Conservation (phyloP, 2,797 vertebrate genomes). For the Australoheros facetus region DNA sequence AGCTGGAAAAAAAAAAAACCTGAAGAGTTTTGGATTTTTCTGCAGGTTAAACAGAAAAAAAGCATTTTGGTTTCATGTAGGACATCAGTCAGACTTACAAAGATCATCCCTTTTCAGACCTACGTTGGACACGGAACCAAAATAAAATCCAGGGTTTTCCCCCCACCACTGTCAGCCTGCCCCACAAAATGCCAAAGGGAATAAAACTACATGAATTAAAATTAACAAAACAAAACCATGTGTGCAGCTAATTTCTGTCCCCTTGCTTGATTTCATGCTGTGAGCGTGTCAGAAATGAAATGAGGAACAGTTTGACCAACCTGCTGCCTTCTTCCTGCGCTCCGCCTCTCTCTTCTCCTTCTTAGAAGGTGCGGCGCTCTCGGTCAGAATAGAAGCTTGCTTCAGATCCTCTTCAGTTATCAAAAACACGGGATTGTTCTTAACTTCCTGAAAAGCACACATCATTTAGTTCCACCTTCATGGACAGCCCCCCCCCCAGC, state of each 20-base stretch:
- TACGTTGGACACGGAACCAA: background rate
- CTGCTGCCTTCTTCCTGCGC: constrained; percentile 89
- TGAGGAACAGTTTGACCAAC: constrained; percentile 62
- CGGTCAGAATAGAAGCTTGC: constrained; percentile 77
- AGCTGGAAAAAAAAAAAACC: background rate
- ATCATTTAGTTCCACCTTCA: background rate
- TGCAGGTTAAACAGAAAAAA: background rate
- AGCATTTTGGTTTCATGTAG: background rate
- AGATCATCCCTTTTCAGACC: background rate
- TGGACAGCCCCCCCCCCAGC: background rate
- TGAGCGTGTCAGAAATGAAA: background rate
- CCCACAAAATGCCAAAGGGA: background rate
- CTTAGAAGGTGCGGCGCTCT: constrained; percentile 79
- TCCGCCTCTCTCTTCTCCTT: constrained; percentile 93
- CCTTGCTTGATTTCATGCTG: background rate
- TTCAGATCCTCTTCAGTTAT: constrained; percentile 94
- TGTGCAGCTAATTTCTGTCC: too few species aligned
- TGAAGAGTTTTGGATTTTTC: background rate
- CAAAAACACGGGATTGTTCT: constrained; percentile 90
- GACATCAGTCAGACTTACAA: background rate
- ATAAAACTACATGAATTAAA: background rate
- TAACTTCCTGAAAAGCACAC: constrained; percentile 84
- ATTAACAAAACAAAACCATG: background rate
- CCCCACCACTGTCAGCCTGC: background rate
- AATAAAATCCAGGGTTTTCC: background rate